Base-by-base conservation (phyloP, 64 coral and sea anemone genomes). In the Actinia equina region DNA sequence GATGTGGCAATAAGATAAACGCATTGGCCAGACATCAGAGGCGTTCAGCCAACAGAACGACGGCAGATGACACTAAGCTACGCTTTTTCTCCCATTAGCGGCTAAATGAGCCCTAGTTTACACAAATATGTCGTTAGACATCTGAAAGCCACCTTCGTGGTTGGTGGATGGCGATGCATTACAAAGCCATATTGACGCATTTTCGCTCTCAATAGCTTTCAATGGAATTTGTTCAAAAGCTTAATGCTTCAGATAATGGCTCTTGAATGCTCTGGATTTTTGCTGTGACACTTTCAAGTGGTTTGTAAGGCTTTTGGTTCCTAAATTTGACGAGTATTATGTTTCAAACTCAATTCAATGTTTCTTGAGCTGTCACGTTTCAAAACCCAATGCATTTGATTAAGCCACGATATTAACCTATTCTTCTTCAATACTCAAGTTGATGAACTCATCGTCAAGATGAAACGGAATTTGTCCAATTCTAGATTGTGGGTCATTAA, bases 201-300 rank as follows among this genome's bases (percentile, higher is more conserved):
- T 85, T 44, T 58, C 30, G 54, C 83, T 42, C 30, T 85, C 51
- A 85, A 85, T 85, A 30, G 51, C 15, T 85, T 53, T 85, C 59
- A 44, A 85, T 85, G 83, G 83, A 85, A 85, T 85, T 85, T 85
- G 52, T 63, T 85, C 83, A 85, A 85, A 85, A 85, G 83, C 83
- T 55, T 60, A 85, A 85, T 85, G 83, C 55, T 63, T 63, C 55
- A 60, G 83, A 85, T 85, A 85, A 85, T 85, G 59, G 83, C 83
- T 85, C 83, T 85, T 85, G 52, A 85, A 85, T 85, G 83, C 83
- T 85, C 83, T 63, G 26, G 83, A 85, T 85, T 85, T 85, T 85
- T 85, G 19, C 83, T 27, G 18, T 85, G 83, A 85, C 83, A 63
- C 52, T 55, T 85, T 85, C 83, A 85, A 85, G 83, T 85, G 83